Conservation (phyloP, 2,888 invertebrate species). For the Notodonta ziczac region DNA sequence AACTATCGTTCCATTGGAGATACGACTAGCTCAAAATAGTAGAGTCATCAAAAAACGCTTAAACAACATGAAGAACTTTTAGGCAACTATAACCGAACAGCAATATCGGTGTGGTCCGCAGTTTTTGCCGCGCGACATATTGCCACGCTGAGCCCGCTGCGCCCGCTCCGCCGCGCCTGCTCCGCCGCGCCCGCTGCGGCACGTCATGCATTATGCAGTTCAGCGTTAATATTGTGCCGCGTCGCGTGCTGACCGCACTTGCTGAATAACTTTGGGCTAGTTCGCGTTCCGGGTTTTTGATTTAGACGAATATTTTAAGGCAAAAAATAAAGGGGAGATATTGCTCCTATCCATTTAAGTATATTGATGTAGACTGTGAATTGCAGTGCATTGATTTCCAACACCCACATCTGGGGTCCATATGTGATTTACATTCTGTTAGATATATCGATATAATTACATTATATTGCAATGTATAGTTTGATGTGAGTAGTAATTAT, state of each 20-base stretch:
- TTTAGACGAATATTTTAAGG: not conserved
- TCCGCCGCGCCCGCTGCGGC: constrained; percentile 11
- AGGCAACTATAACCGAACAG: not conserved
- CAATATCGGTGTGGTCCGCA: constrained; percentile 34
- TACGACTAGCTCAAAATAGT: not conserved
- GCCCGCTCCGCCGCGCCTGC: constrained; percentile 4
- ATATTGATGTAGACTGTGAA: not conserved
- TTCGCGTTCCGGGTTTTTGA: constrained; percentile 4
- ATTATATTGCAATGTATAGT: too few relatives aligned
- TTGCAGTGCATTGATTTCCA: too few relatives aligned
- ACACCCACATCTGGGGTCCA: too few relatives aligned
- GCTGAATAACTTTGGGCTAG: constrained; percentile 33
- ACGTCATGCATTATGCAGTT: constrained; percentile 59
- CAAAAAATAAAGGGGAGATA: not conserved
- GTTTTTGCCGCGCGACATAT: constrained; percentile 40
- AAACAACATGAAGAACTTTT: not conserved
- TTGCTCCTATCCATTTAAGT: not conserved
- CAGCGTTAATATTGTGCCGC: constrained; percentile 48
- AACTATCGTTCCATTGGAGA: too few relatives aligned
- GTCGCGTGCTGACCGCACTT: constrained; percentile 22
- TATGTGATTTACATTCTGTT: too few relatives aligned
- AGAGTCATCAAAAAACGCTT: constrained; percentile 1
- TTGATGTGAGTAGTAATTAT: too few relatives aligned
- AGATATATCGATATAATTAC: too few relatives aligned
- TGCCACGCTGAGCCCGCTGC: constrained; percentile 15